These are phyloP conservation scores for Idaea biselata DNA, from an alignment of 2,888 invertebrate genomes.

Conservation along the genomic window DNA sequence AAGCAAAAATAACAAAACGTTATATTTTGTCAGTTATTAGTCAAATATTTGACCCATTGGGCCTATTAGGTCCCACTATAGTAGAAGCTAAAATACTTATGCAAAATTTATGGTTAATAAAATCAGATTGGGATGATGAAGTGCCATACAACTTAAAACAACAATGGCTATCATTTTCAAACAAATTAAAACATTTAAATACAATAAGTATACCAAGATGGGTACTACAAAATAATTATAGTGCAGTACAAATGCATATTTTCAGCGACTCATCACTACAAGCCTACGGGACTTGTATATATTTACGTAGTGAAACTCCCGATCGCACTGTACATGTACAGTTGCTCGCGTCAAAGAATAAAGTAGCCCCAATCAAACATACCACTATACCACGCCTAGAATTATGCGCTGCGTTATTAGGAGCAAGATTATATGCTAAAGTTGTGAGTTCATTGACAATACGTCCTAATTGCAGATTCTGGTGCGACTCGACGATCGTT, in stretches of 20 bases:
- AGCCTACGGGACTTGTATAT: conserved; percentile 31
- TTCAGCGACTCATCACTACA: conserved; percentile 32
- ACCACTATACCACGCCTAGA: conserved; percentile 21
- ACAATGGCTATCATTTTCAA: conserved; percentile 6
- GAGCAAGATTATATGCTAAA: conserved; percentile 2
- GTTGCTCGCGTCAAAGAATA: conserved; percentile 26
- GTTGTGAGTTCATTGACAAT: conserved; percentile 5
- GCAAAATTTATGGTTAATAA: conserved; percentile 29
- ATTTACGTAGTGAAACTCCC: conserved; percentile 18
- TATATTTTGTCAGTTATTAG: conserved; percentile 21
- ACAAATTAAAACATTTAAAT: conserved; percentile 19
- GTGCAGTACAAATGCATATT: conserved; percentile 26
- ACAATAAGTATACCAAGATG: conserved; percentile 26
- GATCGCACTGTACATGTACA: conserved; percentile 18
- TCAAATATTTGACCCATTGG: conserved; percentile 30
- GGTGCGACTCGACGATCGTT: conserved; percentile 26
- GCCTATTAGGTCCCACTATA: conserved; percentile 27
- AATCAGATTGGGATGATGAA: conserved; percentile 29
- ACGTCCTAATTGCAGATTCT: conserved; percentile 3
- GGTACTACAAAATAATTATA: conserved; percentile 11
- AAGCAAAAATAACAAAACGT: conserved; percentile 32
- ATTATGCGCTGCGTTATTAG: conserved; percentile 5
- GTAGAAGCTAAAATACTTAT: conserved; percentile 30
- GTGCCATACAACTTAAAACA: conserved; percentile 19
- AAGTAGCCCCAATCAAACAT: conserved; percentile 26